Conservation (phyloP, 2,113 vertebrate species). For the Cinclus cinclus region DNA sequence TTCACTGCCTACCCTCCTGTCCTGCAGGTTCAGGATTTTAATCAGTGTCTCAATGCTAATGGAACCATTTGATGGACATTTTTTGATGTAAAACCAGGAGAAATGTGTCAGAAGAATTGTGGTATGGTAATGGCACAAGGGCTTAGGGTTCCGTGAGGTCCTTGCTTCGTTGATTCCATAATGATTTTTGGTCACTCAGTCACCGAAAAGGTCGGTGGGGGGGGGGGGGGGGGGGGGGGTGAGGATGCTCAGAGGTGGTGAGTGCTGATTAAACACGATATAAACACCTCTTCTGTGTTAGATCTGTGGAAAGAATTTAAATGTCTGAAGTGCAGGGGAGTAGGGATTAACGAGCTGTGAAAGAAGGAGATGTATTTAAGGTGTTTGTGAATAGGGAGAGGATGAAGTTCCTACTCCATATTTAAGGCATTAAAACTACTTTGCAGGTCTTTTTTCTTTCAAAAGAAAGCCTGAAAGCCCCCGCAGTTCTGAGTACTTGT, state of each 20-base stretch:
- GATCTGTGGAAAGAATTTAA: constrained; percentile 37
- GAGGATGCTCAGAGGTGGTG: not conserved
- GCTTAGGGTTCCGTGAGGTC: not conserved
- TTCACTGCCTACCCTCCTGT: not conserved
- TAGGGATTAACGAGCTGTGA: constrained; percentile 60
- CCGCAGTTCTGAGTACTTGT: constrained; percentile 53
- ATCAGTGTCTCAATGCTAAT: constrained; percentile 11
- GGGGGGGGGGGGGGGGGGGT: no score
- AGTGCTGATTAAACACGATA: constrained; percentile 49
- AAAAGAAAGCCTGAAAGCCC: constrained; percentile 45
- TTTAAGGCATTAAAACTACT: constrained; percentile 44
- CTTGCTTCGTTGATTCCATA: not conserved
- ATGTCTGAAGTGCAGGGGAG: constrained; percentile 41
- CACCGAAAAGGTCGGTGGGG: constrained; percentile 27
- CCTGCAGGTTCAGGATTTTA: constrained; percentile 34
- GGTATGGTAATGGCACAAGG: not conserved
- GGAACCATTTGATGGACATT: constrained; percentile 15
- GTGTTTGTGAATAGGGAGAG: constrained; percentile 47
- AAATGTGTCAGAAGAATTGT: not conserved
- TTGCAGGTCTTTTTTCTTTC: constrained; percentile 31
- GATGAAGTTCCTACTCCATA: constrained; percentile 38
- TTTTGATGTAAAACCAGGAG: not conserved
- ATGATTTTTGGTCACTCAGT: constrained; percentile 31
- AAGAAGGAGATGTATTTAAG: constrained; percentile 44
- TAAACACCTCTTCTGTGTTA: constrained; percentile 29